Conservation (phyloP, 2,113 vertebrate genomes). For the Taurulus bubalis region DNA sequence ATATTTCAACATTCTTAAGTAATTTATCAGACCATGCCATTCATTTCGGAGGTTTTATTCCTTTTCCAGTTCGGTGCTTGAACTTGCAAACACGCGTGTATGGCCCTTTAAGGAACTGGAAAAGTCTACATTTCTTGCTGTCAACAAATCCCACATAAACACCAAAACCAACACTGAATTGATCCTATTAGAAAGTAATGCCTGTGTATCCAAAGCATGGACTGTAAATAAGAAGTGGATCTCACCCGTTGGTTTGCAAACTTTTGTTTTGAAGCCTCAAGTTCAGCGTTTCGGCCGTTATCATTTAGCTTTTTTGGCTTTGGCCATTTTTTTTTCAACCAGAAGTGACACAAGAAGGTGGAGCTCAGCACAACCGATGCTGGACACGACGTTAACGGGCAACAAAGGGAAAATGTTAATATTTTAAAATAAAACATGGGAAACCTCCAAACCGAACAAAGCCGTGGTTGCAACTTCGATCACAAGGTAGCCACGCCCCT, state of each 20-base stretch:
- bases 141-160: neutral
- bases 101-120: neutral
- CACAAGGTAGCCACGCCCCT: neutral
- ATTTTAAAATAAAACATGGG: neutral
- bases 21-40: neutral
- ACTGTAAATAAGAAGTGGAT: neutral
- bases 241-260: neutral
- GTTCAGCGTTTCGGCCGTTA: neutral
- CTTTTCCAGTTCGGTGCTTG: neutral
- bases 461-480: neutral
- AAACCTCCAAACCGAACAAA: neutral
- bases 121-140: neutral
- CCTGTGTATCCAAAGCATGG: neutral
- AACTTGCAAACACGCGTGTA: neutral
- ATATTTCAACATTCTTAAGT: neutral
- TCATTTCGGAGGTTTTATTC: neutral
- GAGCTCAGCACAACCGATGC: neutral
- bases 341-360: neutral
- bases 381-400: neutral
- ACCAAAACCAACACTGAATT: neutral
- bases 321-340: neutral
- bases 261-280: neutral
- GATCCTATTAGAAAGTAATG: neutral
- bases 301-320: neutral
- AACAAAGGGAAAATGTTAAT: neutral